Conservation (phyloP, 1,140 invertebrate genomes). For the Leptoteleia sp. region DNA sequence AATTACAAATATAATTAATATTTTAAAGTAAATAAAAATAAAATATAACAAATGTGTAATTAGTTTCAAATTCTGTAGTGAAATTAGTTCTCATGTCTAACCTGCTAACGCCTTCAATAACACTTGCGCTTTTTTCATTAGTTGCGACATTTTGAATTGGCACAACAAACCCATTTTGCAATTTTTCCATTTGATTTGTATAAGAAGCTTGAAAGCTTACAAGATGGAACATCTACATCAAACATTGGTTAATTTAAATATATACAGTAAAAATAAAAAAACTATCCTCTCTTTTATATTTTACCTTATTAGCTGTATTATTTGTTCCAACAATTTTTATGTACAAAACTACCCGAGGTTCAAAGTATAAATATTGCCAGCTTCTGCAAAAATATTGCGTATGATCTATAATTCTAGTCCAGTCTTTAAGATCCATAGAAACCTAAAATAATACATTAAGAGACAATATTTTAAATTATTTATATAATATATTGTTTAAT, state of each 20-base stretch:
- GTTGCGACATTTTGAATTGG: constrained; percentile 96
- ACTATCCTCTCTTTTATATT: too few species aligned
- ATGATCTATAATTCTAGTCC: constrained; percentile 96
- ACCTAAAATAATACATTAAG: too few species aligned
- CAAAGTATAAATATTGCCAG: constrained; percentile 98
- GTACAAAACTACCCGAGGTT: constrained; percentile 92
- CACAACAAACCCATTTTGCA: constrained; percentile 90
- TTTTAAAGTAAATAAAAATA: too few species aligned
- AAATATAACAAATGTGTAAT: too few species aligned
- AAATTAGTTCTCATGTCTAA: constrained; percentile 66
- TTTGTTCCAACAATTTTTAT: constrained; percentile 96
- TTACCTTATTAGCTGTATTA: constrained; percentile 95
- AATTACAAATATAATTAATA: constrained; percentile 19
- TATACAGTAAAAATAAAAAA: constrained; percentile 7
- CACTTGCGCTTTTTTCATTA: constrained; percentile 91
- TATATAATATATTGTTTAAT: not conserved
- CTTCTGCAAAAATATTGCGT: constrained; percentile 95
- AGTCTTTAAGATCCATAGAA: constrained; percentile 97
- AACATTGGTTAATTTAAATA: constrained; percentile 12
- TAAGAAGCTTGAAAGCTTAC: constrained; percentile 95
- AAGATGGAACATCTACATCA: constrained; percentile 91
- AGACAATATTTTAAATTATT: too few species aligned
- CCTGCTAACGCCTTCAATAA: constrained; percentile 94
- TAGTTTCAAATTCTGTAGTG: too few species aligned
- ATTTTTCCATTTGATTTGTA: constrained; percentile 87